These are phyloP conservation scores for Plebejus anna DNA, from an alignment of 2,888 invertebrate species.

Conservation along the genomic window DNA sequence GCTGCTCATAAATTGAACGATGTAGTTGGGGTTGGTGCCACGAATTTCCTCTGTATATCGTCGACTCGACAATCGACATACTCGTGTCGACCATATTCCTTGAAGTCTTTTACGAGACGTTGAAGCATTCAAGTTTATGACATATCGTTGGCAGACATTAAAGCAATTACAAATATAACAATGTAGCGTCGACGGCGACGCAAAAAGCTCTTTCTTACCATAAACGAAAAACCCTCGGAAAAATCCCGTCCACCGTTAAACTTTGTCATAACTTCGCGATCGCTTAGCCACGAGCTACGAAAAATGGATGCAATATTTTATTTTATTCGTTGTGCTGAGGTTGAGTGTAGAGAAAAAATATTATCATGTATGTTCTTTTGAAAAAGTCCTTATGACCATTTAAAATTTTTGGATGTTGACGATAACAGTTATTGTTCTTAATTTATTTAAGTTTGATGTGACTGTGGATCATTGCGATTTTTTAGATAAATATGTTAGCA, in stretches of 20 bases:
- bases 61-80: background rate
- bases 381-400: no score
- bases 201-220: conserved; percentile 39
- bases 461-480: no score
- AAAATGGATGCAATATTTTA: conserved; percentile 34
- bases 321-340: background rate
- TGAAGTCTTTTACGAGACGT: background rate
- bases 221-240: conserved; percentile 41
- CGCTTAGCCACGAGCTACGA: conserved; percentile 19
- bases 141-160: conserved; percentile 20
- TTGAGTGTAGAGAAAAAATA: background rate
- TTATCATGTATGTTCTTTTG: no score
- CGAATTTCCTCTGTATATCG: no score
- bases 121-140: background rate
- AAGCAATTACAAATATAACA: conserved; percentile 30
- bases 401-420: no score
- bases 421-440: no score
- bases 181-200: conserved; percentile 22
- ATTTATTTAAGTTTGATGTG: no score
- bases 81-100: background rate
- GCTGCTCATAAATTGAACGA: no score
- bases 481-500: no score
- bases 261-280: conserved; percentile 37
- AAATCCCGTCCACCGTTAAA: conserved; percentile 39
- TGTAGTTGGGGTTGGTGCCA: no score